Percentiles rank a stretch among this genome's conserved stretches.
These are phyloP conservation scores for Eleginops maclovinus DNA, from an alignment of 2,113 vertebrate genomes.

Conservation along the genomic window DNA sequence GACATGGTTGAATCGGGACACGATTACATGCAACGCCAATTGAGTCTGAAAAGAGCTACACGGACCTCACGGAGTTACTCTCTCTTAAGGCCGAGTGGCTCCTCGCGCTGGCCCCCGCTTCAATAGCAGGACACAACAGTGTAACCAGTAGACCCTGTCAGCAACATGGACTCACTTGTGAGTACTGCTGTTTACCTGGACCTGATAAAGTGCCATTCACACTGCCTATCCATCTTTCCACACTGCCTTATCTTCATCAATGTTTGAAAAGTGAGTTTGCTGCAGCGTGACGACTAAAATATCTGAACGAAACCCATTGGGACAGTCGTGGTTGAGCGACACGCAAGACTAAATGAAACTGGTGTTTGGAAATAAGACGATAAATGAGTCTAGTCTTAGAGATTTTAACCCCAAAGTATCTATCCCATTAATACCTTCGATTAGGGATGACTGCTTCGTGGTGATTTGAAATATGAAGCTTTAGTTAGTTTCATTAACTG, in stretches of 20 bases:
- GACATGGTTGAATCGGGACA: constrained; percentile 79
- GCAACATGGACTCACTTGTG: constrained; percentile 54
- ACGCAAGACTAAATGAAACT: not conserved
- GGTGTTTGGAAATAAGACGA: not conserved
- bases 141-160: constrained; percentile 70
- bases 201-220: constrained; percentile 44
- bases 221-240: constrained; percentile 23
- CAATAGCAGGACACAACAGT: constrained; percentile 61
- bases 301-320: constrained; percentile 31
- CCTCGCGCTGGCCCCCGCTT: constrained; percentile 53
- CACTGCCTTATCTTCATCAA: constrained; percentile 25
- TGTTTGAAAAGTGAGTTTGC: constrained; percentile 33
- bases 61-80: constrained; percentile 68
- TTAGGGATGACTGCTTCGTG: not conserved
- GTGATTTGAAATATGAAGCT: not conserved
- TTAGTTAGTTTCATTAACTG: too few relatives aligned
- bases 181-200: constrained; percentile 20
- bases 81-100: constrained; percentile 47
- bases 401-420: not conserved
- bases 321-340: constrained; percentile 15
- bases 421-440: not conserved
- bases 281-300: constrained; percentile 8
- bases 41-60: constrained; percentile 77
- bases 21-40: constrained; percentile 83
- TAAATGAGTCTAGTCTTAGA: not conserved